Evolutionary conservation across 2,797 vertebrate species (phyloP).

Genomic region (Paramormyrops hopkinsi): DNA sequence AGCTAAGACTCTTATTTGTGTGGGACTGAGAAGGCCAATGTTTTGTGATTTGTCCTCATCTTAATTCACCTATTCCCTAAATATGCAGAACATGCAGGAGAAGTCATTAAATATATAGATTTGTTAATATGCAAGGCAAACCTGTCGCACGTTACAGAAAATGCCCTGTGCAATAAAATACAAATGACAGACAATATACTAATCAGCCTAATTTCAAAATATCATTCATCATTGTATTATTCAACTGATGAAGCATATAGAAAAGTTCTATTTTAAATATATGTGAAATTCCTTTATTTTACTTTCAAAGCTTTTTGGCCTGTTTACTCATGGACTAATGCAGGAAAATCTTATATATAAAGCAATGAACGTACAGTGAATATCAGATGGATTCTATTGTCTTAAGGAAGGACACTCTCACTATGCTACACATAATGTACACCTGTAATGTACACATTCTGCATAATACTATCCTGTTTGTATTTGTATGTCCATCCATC

Average conservation of each 20-base stretch:
- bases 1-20: background rate
- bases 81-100: background rate
- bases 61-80: background rate
- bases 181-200: background rate
- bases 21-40: background rate
- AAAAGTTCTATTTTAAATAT: background rate
- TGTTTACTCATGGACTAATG: background rate
- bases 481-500: background rate
- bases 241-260: background rate
- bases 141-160: background rate
- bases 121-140: background rate
- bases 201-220: background rate
- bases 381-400: slow-evolving; percentile 49
- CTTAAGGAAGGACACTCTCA: slow-evolving; percentile 33
- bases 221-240: background rate
- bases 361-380: slow-evolving; percentile 55
- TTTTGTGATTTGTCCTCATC: background rate
- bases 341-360: background rate
- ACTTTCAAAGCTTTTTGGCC: background rate
- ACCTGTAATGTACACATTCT: background rate
- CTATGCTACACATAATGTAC: slow-evolving; percentile 42
- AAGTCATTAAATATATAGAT: background rate
- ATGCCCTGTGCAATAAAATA: background rate
- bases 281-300: background rate
- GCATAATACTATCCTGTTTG: background rate